Conservation (phyloP, 2,797 vertebrate genomes). For the Liparis tanakae region DNA sequence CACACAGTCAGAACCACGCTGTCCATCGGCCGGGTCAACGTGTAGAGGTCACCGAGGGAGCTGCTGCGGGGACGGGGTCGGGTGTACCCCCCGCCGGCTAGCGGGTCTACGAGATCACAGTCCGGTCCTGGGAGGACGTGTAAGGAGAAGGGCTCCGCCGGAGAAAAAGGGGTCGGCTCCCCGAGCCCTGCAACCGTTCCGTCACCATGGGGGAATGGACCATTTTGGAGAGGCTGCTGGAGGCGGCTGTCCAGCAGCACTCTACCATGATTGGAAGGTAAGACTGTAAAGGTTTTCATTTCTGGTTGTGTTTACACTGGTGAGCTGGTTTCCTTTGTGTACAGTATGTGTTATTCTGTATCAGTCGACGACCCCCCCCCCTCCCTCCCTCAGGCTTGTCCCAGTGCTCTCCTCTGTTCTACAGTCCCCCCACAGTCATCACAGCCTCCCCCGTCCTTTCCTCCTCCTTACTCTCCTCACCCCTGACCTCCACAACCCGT, state of each 20-base stretch:
- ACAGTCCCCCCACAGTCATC: constrained; percentile 57
- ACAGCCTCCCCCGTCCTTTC: constrained; percentile 37
- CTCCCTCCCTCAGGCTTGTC: constrained; percentile 52
- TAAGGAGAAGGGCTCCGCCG: constrained; percentile 24
- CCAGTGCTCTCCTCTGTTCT: constrained; percentile 68
- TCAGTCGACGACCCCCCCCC: constrained; percentile 31
- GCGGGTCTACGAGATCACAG: constrained; percentile 24
- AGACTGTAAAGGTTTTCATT: constrained; percentile 47
- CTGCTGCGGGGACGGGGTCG: constrained; percentile 34
- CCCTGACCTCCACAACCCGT: constrained; percentile 50
- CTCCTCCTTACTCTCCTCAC: constrained; percentile 50
- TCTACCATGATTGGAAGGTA: constrained; percentile 92
- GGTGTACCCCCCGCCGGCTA: constrained; percentile 27
- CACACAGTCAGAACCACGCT: constrained; percentile 27
- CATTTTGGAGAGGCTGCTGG: constrained; percentile 91
- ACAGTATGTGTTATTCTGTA: constrained; percentile 25
- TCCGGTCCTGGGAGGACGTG: constrained; percentile 44
- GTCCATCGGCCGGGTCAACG: constrained; percentile 46
- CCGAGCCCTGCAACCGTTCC: constrained; percentile 50
- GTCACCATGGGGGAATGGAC: constrained; percentile 90
- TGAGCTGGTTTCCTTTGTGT: constrained; percentile 26
- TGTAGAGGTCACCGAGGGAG: constrained; percentile 71
- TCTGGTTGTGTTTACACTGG: constrained; percentile 31
- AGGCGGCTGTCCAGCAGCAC: constrained; percentile 93
- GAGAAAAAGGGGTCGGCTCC: constrained; percentile 33